Percentiles rank a stretch among this genome's conserved stretches.
These are phyloP conservation scores for Steromphala cineraria DNA, from an alignment of 2,888 invertebrate species.

Conservation along the genomic window DNA sequence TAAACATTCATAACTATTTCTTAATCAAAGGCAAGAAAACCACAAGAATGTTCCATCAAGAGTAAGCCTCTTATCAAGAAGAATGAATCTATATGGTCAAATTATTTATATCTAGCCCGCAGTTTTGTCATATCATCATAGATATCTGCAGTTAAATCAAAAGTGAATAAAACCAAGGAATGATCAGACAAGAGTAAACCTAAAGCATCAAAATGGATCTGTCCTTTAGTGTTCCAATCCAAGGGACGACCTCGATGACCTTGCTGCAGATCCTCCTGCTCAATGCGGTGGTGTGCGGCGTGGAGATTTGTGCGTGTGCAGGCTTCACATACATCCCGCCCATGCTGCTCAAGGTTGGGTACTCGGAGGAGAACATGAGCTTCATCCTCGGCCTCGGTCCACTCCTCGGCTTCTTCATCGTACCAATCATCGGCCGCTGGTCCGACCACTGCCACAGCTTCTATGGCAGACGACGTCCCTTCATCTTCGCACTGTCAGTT, in stretches of 20 bases:
- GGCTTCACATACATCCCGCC: slow-evolving; percentile 77
- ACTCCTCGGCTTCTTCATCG: slow-evolving; percentile 74
- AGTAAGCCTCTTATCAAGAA: no score
- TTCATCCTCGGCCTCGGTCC: slow-evolving; percentile 76
- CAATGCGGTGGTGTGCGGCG: slow-evolving; percentile 76
- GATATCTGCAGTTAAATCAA: no score
- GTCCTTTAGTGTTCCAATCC: background rate
- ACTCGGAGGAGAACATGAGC: slow-evolving; percentile 75
- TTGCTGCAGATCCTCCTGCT: slow-evolving; percentile 69
- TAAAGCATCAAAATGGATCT: background rate
- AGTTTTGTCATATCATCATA: no score
- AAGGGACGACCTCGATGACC: slow-evolving; percentile 35
- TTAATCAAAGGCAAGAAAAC: no score
- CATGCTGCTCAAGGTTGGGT: slow-evolving; percentile 76
- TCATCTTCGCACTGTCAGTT: slow-evolving; percentile 74
- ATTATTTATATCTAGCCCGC: no score
- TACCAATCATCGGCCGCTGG: slow-evolving; percentile 75
- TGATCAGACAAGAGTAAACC: no score
- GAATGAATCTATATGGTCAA: no score
- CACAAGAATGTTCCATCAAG: no score
- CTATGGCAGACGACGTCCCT: slow-evolving; percentile 76
- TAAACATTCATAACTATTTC: no score
- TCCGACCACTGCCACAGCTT: slow-evolving; percentile 74
- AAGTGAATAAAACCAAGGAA: no score
- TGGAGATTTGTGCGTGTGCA: slow-evolving; percentile 77